Evolutionary conservation across 2,797 vertebrate genomes (phyloP).

Genomic region (Chelidonichthys spinosus): DNA sequence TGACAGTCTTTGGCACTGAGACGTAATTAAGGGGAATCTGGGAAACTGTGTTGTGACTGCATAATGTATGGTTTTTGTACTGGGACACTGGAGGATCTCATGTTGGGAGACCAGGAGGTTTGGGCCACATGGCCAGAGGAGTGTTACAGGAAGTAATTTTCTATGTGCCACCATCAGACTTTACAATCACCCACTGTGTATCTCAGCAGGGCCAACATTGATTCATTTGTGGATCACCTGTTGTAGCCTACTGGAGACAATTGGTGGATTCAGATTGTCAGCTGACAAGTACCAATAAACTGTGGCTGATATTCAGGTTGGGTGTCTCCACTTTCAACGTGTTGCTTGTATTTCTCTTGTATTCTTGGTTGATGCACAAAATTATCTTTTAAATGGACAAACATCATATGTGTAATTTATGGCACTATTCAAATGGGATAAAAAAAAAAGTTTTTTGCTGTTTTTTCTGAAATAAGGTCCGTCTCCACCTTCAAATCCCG

Average conservation of each 20-base stretch:
- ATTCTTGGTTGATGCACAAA: background rate
- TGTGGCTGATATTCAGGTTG: background rate
- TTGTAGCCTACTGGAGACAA: background rate
- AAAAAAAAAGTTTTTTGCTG: no score
- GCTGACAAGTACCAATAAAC: slow-evolving; percentile 10
- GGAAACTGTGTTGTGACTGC: background rate
- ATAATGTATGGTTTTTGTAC: slow-evolving; percentile 7
- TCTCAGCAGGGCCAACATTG: background rate
- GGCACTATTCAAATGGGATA: no score
- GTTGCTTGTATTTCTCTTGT: background rate
- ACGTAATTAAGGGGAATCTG: no score
- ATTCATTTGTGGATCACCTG: background rate
- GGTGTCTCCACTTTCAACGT: background rate
- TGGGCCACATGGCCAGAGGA: background rate
- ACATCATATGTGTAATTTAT: no score
- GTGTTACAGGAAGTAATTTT: slow-evolving; percentile 27
- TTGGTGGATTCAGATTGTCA: slow-evolving; percentile 1
- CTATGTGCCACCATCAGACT: slow-evolving; percentile 6
- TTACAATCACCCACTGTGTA: slow-evolving; percentile 32
- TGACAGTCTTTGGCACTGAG: no score
- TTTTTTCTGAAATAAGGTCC: no score
- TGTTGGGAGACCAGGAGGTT: background rate
- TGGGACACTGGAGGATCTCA: background rate
- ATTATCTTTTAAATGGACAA: no score
- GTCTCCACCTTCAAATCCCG: no score